Evolutionary conservation across 2,888 invertebrate genomes (phyloP), one percentile per base, ranked within the genome.

Genomic region (Spilosoma lubricipeda): DNA sequence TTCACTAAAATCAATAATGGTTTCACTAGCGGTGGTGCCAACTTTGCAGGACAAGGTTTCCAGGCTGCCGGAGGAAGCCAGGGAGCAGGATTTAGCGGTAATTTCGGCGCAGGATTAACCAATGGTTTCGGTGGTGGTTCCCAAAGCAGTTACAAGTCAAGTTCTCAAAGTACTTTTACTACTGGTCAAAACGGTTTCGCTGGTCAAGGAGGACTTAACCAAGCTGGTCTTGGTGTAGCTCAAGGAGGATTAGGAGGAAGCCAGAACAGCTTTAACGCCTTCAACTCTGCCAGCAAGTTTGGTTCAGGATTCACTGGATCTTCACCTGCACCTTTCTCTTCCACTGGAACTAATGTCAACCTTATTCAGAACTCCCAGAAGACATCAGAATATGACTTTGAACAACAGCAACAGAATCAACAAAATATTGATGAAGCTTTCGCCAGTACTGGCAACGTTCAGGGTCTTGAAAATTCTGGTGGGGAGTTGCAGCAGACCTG

Each of bases 401-500:
- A 88, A 0, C 93, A 93, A 77, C 89, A 89, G 9, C 93, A 93
- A 45, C 93, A 94, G 66, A 88, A 90, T 0, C 93, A 93, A 72
- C 91, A 93, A 79, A 93, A 89, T 33, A 91, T 93, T 0, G 93
- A 94, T 66, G 93, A 93, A 30, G 85, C 90, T 0, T 94, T 94
- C 91, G 90, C 89, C 68, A 90, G 87, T 9, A 91, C 93, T 76
- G 93, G 93, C 0, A 93, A 92, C 30, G 92, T 93, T 0, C 89
- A 91, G 18, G 90, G 90, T 69, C 85, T 89, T 71, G 88, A 90
- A 48, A 89, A 89, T 70, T 81, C 83, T 27, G 93, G 92, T 3
- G 93, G 93, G 0, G 94, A 92, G 4, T 81, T 96, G 45, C 95
- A 94, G 83, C 92, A 96, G 84, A 94, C 96, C 23, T 97, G 97